These are phyloP conservation scores for Pleuronectes platessa DNA, from an alignment of 2,113 vertebrate genomes.

Conservation along the genomic window DNA sequence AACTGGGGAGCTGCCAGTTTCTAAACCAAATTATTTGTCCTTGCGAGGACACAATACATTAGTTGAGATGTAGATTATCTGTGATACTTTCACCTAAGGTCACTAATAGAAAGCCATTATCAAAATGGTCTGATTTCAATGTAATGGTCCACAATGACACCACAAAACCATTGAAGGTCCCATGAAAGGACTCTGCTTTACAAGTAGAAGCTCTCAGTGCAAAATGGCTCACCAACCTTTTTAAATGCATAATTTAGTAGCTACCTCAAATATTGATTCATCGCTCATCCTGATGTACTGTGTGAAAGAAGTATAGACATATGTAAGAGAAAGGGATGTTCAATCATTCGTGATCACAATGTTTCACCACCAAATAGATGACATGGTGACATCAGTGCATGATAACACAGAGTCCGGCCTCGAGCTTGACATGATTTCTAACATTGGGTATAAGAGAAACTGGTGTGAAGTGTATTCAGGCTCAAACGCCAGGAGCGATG, in stretches of 20 bases:
- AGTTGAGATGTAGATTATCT: conserved; percentile 77
- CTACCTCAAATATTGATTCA: conserved; percentile 76
- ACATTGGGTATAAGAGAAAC: neutral
- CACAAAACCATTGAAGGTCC: conserved; percentile 71
- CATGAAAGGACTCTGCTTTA: conserved; percentile 71
- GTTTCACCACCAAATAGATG: conserved; percentile 39
- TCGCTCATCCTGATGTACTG: conserved; percentile 52
- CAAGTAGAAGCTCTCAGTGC: conserved; percentile 69
- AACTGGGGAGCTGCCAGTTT: conserved; percentile 64
- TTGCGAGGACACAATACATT: conserved; percentile 73
- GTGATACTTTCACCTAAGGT: conserved; percentile 76
- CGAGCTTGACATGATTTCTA: conserved; percentile 2
- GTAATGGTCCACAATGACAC: conserved; percentile 75
- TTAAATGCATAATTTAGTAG: conserved; percentile 79
- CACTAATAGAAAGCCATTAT: conserved; percentile 80
- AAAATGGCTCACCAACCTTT: conserved; percentile 70
- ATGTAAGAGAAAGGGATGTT: conserved; percentile 53
- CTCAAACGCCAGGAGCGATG: neutral
- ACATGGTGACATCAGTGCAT: conserved; percentile 26
- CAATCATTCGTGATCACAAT: conserved; percentile 34
- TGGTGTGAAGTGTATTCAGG: neutral
- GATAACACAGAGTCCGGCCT: neutral
- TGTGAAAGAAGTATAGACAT: conserved; percentile 54
- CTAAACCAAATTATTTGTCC: conserved; percentile 74
- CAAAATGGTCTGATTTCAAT: conserved; percentile 78